Base-by-base conservation (phyloP, 1,140 invertebrate genomes). In the Holcopasites calliopsidis region DNA sequence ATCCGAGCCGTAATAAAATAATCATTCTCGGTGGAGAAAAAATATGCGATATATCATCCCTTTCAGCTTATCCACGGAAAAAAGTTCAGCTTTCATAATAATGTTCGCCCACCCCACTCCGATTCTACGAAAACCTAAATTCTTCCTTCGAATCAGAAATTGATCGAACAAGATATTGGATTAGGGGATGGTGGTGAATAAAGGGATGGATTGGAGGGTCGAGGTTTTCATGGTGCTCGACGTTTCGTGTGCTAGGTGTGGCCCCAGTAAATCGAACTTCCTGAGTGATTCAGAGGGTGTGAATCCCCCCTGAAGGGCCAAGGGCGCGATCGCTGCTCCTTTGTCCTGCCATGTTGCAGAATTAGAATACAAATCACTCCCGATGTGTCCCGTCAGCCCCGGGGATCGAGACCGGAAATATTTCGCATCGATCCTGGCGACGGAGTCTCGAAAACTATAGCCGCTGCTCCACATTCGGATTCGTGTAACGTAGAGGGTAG, bases 311-410 rank as follows among this genome's bases (percentile, higher is more conserved):
- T 21, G 16, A 55, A 33, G 26, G 71, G n/a, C 71, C 71, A 74
- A 66, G 71, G 71, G 55, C 71, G 23, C n/a, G 6, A n/a, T 18
- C 21, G 31, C 5, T 13, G 35, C 5, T 23, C 47, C n/a, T 26
- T 54, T 33, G n/a, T 42, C 35, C 47, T 21, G 61, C 65, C 58
- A 26, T 33, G 58, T 50, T 47, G 62, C 69, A 57, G 21, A 72
- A 72, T 72, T 50, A 38, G 44, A 38, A 40, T 62, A 62, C 44
- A 40, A 62, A 72, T 72, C 69, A 62, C 47, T 52, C 23, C 33
- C 35, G 26, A 21, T 4, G 69, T 38, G 26, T 47, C 16, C 26
- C 33, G 2, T 58, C 33, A 21, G 23, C 7, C 26, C 3, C 16
- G 16, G 0, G 1, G 33, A 28, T 62, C 44, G 58, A 62, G 42